phyloP scores from a whole-genome alignment of 2,888 invertebrate genomes.

The Lithophane ornitopus region DNA sequence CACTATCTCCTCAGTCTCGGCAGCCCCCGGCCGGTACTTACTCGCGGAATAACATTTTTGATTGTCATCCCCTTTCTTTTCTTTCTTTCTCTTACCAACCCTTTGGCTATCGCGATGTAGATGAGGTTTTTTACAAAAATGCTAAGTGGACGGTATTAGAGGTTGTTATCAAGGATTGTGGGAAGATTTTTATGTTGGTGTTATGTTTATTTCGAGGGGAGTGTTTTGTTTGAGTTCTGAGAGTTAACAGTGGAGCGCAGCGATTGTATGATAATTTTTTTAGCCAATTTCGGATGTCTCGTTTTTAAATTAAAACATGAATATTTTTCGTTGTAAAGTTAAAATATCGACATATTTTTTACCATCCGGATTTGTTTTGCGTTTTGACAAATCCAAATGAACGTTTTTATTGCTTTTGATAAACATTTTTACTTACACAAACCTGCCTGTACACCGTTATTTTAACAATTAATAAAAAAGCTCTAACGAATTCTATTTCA shows the following conservation, averaged over 20 bases:
- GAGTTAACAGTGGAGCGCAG: background rate
- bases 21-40: slow-evolving; percentile 66
- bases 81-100: slow-evolving; percentile 65
- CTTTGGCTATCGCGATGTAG: slow-evolving; percentile 65
- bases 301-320: no score
- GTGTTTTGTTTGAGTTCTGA: background rate
- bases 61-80: slow-evolving; percentile 72
- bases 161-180: slow-evolving; percentile 44
- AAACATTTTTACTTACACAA: background rate
- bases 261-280: no score
- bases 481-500: background rate
- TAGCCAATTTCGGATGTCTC: background rate
- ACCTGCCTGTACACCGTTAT: background rate
- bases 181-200: slow-evolving; percentile 38
- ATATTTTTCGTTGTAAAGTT: background rate
- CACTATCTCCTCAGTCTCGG: slow-evolving; percentile 54
- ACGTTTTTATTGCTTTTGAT: background rate
- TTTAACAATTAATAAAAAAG: background rate
- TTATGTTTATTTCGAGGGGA: slow-evolving; percentile 12
- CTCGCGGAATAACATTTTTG: slow-evolving; percentile 75
- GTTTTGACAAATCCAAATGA: background rate
- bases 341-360: background rate
- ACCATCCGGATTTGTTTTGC: background rate
- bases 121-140: slow-evolving; percentile 61
- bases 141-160: slow-evolving; percentile 63